Evolutionary conservation across 1,140 invertebrate genomes (phyloP), one percentile per base, ranked within the genome.

Genomic region (Centruroides vittatus): DNA sequence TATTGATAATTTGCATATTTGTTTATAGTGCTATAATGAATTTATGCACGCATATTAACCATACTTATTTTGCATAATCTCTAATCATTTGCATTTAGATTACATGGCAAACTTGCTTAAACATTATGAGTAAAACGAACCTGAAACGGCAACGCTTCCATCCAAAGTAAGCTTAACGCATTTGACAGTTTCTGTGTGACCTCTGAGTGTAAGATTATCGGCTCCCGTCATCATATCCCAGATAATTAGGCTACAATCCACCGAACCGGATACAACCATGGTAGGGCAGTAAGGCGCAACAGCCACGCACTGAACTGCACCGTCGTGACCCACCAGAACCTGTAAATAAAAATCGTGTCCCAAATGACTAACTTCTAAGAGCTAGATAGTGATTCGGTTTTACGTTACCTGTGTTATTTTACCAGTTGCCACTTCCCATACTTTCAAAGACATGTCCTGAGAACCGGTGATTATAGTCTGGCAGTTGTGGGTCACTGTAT

Each of bases 201-300:
- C 86, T 1, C 81, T 82, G 12, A 92, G 72, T 0, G 86, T 82
- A 66, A 89, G 85, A 1, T 86, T 71, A 69, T 89, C 87, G 12
- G 81, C 80, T 1, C 88, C 88, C 0, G 86, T 89, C 57, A 86
- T 84, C 65, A 90, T 84, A 69, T 89, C 87, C 87, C 87, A 92
- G 3, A 90, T 81, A 34, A 91, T 86, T 1, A 90, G 76, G 72
- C 86, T 88, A 49, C 81, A 83, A 68, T 92, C 88, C 69, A 83
- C 81, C 0, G 88, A 89, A 0, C 88, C 89, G 0, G 86, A 89
- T 0, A 89, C 82, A 0, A 90, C 84, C 65, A 87, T 81, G 5
- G 64, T 65, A 41, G 69, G 65, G 60, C 70, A 71, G 34, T 65
- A 61, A 36, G 69, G 60, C 3, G 73, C 70, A 84, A 89, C 85